Conservation (phyloP, 1,140 invertebrate genomes). For the Drosophila elegans region DNA sequence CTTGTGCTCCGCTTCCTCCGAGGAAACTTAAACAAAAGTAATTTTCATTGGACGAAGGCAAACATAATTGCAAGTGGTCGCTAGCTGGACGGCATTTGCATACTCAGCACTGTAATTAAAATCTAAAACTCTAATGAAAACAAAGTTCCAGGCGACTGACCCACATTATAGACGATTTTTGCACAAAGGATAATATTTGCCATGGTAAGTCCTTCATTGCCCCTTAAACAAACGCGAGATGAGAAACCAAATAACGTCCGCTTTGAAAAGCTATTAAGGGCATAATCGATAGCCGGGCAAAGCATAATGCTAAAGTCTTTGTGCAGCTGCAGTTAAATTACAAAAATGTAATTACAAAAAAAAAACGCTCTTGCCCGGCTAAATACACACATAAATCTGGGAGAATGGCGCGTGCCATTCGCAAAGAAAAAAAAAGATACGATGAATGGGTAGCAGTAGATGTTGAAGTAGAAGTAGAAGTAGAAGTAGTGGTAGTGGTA, state of each 20-base stretch:
- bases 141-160: slow-evolving; percentile 53
- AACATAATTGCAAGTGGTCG: slow-evolving; percentile 13
- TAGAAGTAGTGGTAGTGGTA: background rate
- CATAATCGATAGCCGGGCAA: slow-evolving; percentile 53
- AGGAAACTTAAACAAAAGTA: slow-evolving; percentile 52
- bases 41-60: slow-evolving; percentile 35
- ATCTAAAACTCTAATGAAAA: slow-evolving; percentile 60
- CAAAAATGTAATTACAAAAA: slow-evolving; percentile 78
- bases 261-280: slow-evolving; percentile 25
- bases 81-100: slow-evolving; percentile 18
- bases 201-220: slow-evolving; percentile 12
- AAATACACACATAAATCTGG: slow-evolving; percentile 73
- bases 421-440: slow-evolving; percentile 24
- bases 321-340: slow-evolving; percentile 70
- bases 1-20: slow-evolving; percentile 22
- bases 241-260: slow-evolving; percentile 22
- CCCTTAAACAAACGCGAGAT: slow-evolving; percentile 16
- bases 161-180: slow-evolving; percentile 38
- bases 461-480: no score
- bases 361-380: slow-evolving; percentile 43
- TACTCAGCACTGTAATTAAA: slow-evolving; percentile 74
- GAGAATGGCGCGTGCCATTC: slow-evolving; percentile 65
- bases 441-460: background rate
- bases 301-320: slow-evolving; percentile 36
- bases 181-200: slow-evolving; percentile 10